Evolutionary conservation across 2,797 vertebrate genomes (phyloP).

Genomic region (Aulostomus chinensis): DNA sequence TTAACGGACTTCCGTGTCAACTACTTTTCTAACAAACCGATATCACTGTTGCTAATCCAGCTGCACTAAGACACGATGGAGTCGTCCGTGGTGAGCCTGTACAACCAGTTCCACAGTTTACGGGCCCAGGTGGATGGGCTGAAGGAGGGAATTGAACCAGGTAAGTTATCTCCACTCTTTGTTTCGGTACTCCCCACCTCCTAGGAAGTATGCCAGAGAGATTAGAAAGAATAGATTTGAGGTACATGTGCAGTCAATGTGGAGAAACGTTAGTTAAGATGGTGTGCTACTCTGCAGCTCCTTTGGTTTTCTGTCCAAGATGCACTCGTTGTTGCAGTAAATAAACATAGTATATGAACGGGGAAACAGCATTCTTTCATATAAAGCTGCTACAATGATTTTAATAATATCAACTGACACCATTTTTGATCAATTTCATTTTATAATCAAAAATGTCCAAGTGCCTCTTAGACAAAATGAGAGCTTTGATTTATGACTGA

Average conservation of each 20-base stretch:
- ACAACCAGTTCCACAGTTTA: slow-evolving; percentile 85
- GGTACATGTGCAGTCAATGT: not conserved
- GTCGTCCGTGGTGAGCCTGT: slow-evolving; percentile 78
- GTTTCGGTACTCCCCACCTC: slow-evolving; percentile 14
- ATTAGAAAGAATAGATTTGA: not conserved
- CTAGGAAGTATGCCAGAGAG: not conserved
- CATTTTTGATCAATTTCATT: too few species aligned
- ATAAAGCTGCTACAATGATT: too few species aligned
- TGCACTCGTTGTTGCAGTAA: not conserved
- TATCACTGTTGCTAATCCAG: too few species aligned
- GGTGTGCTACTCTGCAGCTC: not conserved
- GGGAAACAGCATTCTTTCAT: too few species aligned
- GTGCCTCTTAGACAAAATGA: too few species aligned
- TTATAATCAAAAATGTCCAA: too few species aligned
- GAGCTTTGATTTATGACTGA: too few species aligned
- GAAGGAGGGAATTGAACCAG: slow-evolving; percentile 84
- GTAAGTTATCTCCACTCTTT: slow-evolving; percentile 78
- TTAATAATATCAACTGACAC: too few species aligned
- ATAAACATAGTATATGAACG: not conserved
- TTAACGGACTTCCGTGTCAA: too few species aligned
- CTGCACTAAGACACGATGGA: slow-evolving; percentile 77
- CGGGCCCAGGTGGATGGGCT: slow-evolving; percentile 82
- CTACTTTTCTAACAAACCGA: too few species aligned
- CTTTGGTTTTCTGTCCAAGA: not conserved
- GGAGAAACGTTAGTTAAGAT: not conserved